Evolutionary conservation across 2,888 invertebrate species (phyloP), one percentile per base, ranked within the genome.

Genomic region (Aleiodes leptofemur): DNA sequence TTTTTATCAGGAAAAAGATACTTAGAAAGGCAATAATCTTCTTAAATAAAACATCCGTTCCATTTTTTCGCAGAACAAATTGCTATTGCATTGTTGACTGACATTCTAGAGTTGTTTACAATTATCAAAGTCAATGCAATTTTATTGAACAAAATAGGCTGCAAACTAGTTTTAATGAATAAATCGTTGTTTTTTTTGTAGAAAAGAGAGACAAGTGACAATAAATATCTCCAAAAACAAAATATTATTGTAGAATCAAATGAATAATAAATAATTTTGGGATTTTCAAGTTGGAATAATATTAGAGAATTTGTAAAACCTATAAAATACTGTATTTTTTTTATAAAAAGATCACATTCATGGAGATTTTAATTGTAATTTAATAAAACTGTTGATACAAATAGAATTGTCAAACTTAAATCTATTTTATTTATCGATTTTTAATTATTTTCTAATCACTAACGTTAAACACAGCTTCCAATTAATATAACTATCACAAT

Each of bases 111-210:
- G 14, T 56, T 23, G 16, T 56, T 56, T 56, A 56, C 9, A 16
- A 23, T 43, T 9, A 43, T 11, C 43, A 43, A 8, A 43, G 43
- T 93, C 87, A 78, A 16, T 76, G 31, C 86, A 77, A 82, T 48
- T 51, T 14, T 68, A 11, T 55, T 79, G 4, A 14, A 43, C 8
- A 9, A 43, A 43, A 43, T 43, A 43, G 8, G 9, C 43, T 9
- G 43, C 43, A 9, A 43, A 43, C 11, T 43, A 43, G 43, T 43
- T 43, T 43, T 11, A 43, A 43, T 43, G 9, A 43, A 43, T 43
- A 3, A 43, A 11, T 43, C 3, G 8, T 9, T 43, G 43, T 43
- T 43, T 8, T 8, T 9, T 43, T 34, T 31, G 59, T 59, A 59
- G 59, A 34, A 38, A 4, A 31, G 34, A 59, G 13, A 34, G 29